Conservation (phyloP, 2,797 vertebrate genomes). For the Artibeus lituratus region DNA sequence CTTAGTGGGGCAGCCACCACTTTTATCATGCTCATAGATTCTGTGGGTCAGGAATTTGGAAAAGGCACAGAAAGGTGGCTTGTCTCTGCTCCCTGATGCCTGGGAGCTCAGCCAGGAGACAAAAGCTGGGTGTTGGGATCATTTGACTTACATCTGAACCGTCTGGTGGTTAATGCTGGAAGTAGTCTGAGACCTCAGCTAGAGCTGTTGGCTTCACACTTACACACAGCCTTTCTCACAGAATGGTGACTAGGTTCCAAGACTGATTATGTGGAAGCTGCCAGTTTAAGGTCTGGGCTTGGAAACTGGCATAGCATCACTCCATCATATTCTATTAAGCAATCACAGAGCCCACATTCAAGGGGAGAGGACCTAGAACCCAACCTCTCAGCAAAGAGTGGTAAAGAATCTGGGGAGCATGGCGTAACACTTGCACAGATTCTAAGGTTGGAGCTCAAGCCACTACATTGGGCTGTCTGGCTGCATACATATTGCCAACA, state of each 20-base stretch:
- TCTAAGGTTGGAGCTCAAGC: neutral
- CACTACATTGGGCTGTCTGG: neutral
- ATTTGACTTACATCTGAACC: neutral
- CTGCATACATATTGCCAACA: neutral
- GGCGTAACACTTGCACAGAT: neutral
- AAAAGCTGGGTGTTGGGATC: neutral
- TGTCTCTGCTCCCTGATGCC: neutral
- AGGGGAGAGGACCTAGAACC: neutral
- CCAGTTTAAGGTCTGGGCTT: neutral
- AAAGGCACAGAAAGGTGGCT: neutral
- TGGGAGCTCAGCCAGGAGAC: neutral
- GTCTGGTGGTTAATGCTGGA: neutral
- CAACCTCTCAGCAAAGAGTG: neutral
- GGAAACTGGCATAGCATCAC: neutral
- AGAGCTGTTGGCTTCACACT: neutral
- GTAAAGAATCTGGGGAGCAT: neutral
- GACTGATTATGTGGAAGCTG: neutral
- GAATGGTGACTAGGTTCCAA: neutral
- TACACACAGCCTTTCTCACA: neutral
- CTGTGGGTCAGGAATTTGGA: neutral
- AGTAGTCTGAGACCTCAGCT: neutral
- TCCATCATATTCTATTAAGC: neutral
- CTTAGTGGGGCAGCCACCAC: neutral
- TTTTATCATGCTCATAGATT: neutral
- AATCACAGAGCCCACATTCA: neutral